phyloP scores from a whole-genome alignment of 2,888 invertebrate genomes.

The Empis stercorea region DNA sequence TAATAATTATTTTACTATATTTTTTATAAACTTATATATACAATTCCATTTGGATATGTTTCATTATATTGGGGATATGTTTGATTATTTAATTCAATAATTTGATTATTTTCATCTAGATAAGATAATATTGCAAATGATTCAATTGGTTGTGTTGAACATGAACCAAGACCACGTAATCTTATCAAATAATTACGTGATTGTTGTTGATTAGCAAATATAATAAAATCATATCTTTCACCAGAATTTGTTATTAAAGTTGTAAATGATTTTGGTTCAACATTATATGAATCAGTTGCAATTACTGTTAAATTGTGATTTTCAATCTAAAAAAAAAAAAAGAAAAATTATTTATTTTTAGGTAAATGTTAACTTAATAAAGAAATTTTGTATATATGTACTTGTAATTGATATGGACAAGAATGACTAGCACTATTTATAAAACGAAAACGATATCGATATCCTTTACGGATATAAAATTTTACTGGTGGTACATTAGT shows the following conservation, averaged over 20 bases:
- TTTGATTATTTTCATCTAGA: conserved; percentile 5
- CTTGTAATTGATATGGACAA: conserved; percentile 28
- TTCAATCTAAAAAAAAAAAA: conserved; percentile 19
- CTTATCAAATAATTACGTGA: conserved; percentile 24
- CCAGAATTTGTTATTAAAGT: conserved; percentile 32
- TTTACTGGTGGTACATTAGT: conserved; percentile 17
- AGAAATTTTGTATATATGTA: conserved; percentile 6
- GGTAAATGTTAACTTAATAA: neutral
- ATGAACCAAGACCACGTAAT: conserved; percentile 19
- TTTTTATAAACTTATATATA: no score
- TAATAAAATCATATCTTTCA: conserved; percentile 40
- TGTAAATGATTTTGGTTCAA: conserved; percentile 21
- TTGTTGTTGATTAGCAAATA: conserved; percentile 28
- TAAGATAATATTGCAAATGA: conserved; percentile 22
- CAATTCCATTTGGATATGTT: conserved; percentile 11
- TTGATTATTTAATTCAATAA: conserved; percentile 9
- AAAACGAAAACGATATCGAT: conserved; percentile 30
- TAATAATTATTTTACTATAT: no score
- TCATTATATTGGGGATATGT: conserved; percentile 13
- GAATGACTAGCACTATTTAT: conserved; percentile 28
- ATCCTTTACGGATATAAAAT: conserved; percentile 21
- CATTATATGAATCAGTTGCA: conserved; percentile 27
- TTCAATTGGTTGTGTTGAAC: conserved; percentile 16
- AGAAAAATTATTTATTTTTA: neutral
- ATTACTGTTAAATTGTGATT: conserved; percentile 27